Base-by-base conservation (phyloP, 2,113 vertebrate genomes). In the Emydura subglobosa region DNA sequence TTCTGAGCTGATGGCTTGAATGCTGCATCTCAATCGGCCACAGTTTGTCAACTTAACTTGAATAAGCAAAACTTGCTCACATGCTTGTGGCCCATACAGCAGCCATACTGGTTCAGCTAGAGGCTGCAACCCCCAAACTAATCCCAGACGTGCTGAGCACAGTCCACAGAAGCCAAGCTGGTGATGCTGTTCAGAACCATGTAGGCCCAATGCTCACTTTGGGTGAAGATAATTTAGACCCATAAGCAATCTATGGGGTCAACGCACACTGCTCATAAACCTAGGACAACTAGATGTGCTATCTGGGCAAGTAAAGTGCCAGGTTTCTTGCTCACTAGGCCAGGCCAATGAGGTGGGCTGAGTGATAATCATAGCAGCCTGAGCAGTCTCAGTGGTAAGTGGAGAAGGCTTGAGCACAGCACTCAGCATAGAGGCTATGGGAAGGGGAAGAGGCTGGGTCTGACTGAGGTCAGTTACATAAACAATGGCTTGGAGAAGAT, bases 181-280 rank as follows among this genome's bases (percentile, higher is more conserved):
- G 78, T 1, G n/a, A 22, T 0, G 6, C 72, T 54, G 55, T 39
- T 72, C 65, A 72, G 65, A 50, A 42, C 24, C 76, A 59, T 39
- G 0, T 5, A 17, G 21, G 27, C 1, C 4, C 53, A 53, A 57
- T 5, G 53, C 3, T 11, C 2, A 11, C 8, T 2, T n/a, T 24
- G 87, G 72, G 76, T 44, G 25, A 79, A 49, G 27, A 5, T 11
- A 27, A 83, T 12, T 72, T 85, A 61, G 76, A 39, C 5, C 5
- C 1, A 42, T 24, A 53, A 83, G 59, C 10, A 82, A 16, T 68
- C n/a, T 85, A 42, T 6, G 87, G 72, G 82, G 24, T 7, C 53
- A 29, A 10, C 82, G 25, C 1, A 85, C n/a, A 39, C 55, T 80
- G 85, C 5, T 44, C 82, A 55, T 65, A 89, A 57, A 6, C 61